Evolutionary conservation across 2,113 vertebrate genomes (phyloP), one percentile per base, ranked within the genome.

Genomic region (Oncorhynchus mykiss): DNA sequence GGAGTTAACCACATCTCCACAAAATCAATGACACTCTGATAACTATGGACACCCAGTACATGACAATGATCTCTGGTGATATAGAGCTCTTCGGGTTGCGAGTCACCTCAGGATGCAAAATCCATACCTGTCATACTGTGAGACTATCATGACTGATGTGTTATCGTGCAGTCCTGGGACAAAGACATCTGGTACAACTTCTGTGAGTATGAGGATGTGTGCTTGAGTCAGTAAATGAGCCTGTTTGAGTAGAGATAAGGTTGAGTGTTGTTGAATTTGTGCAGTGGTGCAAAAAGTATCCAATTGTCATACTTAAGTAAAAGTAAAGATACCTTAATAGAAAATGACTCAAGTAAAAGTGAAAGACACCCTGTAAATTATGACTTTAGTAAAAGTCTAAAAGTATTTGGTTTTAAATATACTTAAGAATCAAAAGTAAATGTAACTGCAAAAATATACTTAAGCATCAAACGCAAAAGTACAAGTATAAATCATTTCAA

Each of bases 1-100:
- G 51, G 66, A 80, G 73, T 72, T 76, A 76, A 85, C 74, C 76
- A 78, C 72, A 71, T 67, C 77, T 73, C 60, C 76, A 60, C 72
- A 27, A 68, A 78, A 77, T 71, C 68, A 77, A 74, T 72, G 72
- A 70, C 69, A 62, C 45, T 11, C 62, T 74, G 76, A 75, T 72
- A 81, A 81, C 45, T 62, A 74, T 70, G 20, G 45, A 77, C 65
- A 16, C 48, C 70, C n/a, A 54, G 67, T 68, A 31, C 67, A 31
- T 68, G 67, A 34, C 27, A 68, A 68, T n/a, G 67, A 16, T 68
- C 67, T 54, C 20, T 67, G 48, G n/a, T 54, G 16, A 51, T 67
- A 24, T 74, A 48, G 8, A 75, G 49, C 16, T 77, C 54, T 69
- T 27, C 14, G 5, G 18, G 39, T 59, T 75, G 59, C 29, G 24